phyloP scores from a whole-genome alignment of 2,888 invertebrate species.

The Electrophaes corylata region DNA sequence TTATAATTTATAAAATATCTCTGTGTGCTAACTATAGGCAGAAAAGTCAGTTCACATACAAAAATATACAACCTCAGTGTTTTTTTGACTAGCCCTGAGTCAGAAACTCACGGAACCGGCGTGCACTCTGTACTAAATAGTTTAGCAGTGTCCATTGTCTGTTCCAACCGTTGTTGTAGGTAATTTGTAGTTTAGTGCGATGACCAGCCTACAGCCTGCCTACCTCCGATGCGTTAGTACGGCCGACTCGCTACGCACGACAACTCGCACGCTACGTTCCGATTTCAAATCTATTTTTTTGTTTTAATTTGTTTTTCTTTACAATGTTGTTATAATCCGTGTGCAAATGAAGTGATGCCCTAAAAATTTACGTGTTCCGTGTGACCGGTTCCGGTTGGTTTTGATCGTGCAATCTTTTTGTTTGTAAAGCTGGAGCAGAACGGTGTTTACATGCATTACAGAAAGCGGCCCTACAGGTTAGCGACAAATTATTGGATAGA shows the following conservation, averaged over 20 bases:
- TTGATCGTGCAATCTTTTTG: slow-evolving; percentile 55
- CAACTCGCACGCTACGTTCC: slow-evolving; percentile 48
- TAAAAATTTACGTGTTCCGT: slow-evolving; percentile 47
- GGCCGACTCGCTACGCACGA: slow-evolving; percentile 60
- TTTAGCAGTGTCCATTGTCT: slow-evolving; percentile 67
- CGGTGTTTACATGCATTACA: slow-evolving; percentile 82
- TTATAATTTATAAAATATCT: no score
- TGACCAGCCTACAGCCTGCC: slow-evolving; percentile 58
- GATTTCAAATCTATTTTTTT: slow-evolving; percentile 42
- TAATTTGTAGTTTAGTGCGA: slow-evolving; percentile 63
- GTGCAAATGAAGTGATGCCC: slow-evolving; percentile 49
- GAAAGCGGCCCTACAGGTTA: slow-evolving; percentile 81
- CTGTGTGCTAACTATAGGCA: no score
- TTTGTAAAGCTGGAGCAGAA: slow-evolving; percentile 81
- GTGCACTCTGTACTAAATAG: slow-evolving; percentile 60
- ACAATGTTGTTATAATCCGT: slow-evolving; percentile 38
- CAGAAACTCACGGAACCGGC: slow-evolving; percentile 35
- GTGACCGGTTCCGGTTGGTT: slow-evolving; percentile 52
- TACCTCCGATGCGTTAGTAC: slow-evolving; percentile 67
- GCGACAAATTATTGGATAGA: slow-evolving; percentile 35
- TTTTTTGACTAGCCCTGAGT: neutral
- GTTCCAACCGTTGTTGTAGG: slow-evolving; percentile 53
- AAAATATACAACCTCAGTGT: neutral
- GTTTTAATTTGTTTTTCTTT: slow-evolving; percentile 37
- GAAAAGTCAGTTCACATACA: no score